Evolutionary conservation across 2,797 vertebrate genomes (phyloP), one percentile per base, ranked within the genome.

Genomic region (Sebastes hubbsi): DNA sequence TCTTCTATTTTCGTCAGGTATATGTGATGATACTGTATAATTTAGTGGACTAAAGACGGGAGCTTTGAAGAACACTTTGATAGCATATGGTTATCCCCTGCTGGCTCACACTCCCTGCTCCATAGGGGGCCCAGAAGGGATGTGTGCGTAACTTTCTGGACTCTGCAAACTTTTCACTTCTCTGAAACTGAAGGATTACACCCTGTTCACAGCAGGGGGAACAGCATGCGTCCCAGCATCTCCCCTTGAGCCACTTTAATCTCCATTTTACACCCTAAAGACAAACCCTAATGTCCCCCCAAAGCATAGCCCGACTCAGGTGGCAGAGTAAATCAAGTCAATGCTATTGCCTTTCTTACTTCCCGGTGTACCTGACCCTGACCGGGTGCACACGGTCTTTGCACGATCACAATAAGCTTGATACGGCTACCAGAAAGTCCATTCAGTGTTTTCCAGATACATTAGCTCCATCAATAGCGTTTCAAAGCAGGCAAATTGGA

Each of bases 121-220:
- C 65, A 81, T 85, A 62, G 94, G 92, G 87, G 85, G 90, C 66
- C 87, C 91, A 93, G 88, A 93, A 92, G 89, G 89, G 88, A 91
- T 76, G 77, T 73, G 82, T 88, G 88, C 22, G 75, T 81, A 94
- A 93, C 92, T 94, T 95, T 94, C 88, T 87, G 90, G 89, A 91
- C 87, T 88, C 83, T 70, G 65, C 85, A 90, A 94, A 94, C 90
- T 88, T 95, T 95, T 94, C 88, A 87, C 91, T 94, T 91, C 88
- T 93, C 72, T 89, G 80, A 94, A 92, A 91, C 89, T 88, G 91
- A 91, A 90, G 88, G 92, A 95, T 95, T 94, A 94, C 87, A 88
- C 88, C 87, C 90, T 77, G 79, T 79, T 91, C 93, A 82, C 93
- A 92, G 94, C 91, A 72, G 90, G 91, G 34, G 66, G 69, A 83